Conservation (phyloP, 2,113 vertebrate genomes). For the Odocoileus virginianus region DNA sequence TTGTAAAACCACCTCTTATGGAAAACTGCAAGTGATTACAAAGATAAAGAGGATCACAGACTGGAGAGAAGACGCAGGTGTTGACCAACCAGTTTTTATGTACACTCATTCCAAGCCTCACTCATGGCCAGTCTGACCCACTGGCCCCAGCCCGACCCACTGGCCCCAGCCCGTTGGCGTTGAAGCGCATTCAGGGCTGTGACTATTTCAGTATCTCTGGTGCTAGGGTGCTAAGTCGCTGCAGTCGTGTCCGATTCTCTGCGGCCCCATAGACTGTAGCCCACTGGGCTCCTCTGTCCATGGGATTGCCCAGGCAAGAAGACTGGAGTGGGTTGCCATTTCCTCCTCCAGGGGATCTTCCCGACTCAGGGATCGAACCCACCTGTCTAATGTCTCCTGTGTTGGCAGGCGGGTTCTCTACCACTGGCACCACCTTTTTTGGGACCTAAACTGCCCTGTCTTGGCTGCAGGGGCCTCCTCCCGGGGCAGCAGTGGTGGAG, state of each 20-base stretch:
- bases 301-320: not conserved
- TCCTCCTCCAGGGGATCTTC: not conserved
- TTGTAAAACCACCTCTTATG: not conserved
- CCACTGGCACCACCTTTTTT: not conserved
- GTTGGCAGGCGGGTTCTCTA: not conserved
- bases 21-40: not conserved
- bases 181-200: not conserved
- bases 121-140: not conserved
- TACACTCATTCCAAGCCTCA: not conserved
- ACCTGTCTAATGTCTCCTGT: not conserved
- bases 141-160: not conserved
- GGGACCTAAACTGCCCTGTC: accelerated
- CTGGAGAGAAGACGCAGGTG: not conserved
- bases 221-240: not conserved
- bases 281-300: not conserved
- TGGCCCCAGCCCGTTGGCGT: not conserved
- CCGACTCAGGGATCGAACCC: not conserved
- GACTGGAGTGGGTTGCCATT: not conserved
- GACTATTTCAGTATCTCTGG: not conserved
- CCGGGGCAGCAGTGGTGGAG: accelerated
- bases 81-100: accelerated
- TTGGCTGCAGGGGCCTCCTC: accelerated
- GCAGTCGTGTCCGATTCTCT: not conserved
- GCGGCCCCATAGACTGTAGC: not conserved
- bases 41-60: not conserved